Evolutionary conservation across 2,797 vertebrate genomes (phyloP).

Genomic region (Microctenopoma steveboyesi): DNA sequence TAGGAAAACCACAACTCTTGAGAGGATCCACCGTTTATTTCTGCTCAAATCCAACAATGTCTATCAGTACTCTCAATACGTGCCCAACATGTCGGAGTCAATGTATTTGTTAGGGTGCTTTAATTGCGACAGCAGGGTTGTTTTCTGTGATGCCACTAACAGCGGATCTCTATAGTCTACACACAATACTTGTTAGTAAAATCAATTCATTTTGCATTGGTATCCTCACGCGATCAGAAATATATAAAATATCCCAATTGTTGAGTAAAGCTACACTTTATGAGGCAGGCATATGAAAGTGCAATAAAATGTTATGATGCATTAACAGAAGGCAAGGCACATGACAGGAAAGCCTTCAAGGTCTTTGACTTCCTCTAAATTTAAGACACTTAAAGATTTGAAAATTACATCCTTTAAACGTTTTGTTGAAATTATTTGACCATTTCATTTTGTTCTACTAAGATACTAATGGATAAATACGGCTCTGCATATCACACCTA

Average conservation of each 20-base stretch:
- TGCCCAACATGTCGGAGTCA: no score
- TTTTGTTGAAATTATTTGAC: slow-evolving; percentile 2
- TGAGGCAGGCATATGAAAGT: background rate
- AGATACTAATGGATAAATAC: background rate
- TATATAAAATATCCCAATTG: no score
- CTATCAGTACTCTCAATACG: no score
- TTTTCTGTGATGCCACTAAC: no score
- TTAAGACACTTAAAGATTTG: background rate
- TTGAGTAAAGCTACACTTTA: no score
- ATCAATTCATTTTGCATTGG: background rate
- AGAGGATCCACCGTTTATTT: no score
- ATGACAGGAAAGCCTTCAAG: slow-evolving; percentile 34
- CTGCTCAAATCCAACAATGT: no score
- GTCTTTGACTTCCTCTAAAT: slow-evolving; percentile 17
- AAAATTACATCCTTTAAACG: background rate
- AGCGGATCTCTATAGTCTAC: background rate
- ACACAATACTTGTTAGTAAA: background rate
- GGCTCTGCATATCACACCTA: background rate
- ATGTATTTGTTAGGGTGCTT: no score
- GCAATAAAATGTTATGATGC: slow-evolving; percentile 2
- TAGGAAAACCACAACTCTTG: no score
- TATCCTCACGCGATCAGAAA: background rate
- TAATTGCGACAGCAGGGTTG: no score
- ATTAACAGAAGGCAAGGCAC: slow-evolving; percentile 13
- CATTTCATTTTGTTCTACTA: no score